Evolutionary conservation across 2,113 vertebrate species (phyloP), one percentile per base, ranked within the genome.

Genomic region (pig (Sus scrofa)): DNA sequence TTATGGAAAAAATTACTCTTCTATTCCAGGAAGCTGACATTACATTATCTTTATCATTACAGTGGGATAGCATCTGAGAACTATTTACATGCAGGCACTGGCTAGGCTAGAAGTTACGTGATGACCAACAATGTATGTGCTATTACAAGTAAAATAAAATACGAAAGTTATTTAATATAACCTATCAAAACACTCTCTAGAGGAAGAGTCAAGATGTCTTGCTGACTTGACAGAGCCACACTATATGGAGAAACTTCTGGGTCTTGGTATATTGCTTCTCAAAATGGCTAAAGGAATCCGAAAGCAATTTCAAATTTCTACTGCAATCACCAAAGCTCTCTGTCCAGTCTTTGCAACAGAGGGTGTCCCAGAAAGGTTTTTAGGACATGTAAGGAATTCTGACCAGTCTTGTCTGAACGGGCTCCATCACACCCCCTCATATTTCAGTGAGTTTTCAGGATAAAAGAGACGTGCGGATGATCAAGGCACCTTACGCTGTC

Each of bases 1-100:
- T 97, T 97, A 75, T 91, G 70, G 73, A 86, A 97, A 96, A 96
- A 95, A 90, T 79, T 85, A 96, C 68, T 95, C 83, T 86, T 79
- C 82, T 84, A 73, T 83, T 96, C 83, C 54, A 91, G 74, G 82
- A 96, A 96, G 83, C 89, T 75, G 70, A 75, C 32, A 97, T 95
- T 89, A 91, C 78, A 91, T 93, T 96, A 89, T 93, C 89, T 88
- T 97, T 89, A 91, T 78, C 86, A 39, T 95, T 86, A 83, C 30
- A 74, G 54, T 65, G 63, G n/a, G 77, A 91, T 68, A 86, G 77
- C 32, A 74, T 89, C 78, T 95, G 37, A 93, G 81, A 89, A 86
- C 82, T 79, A 95, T 89, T 95, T 84, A 78, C 90, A 81, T 32
- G 60, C 60, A 94, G 70, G n/a, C 56, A 32, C 56, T 32, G 14